Evolutionary conservation across 2,113 vertebrate species (phyloP), one percentile per base, ranked within the genome.

Genomic region (Malurus melanocephalus): DNA sequence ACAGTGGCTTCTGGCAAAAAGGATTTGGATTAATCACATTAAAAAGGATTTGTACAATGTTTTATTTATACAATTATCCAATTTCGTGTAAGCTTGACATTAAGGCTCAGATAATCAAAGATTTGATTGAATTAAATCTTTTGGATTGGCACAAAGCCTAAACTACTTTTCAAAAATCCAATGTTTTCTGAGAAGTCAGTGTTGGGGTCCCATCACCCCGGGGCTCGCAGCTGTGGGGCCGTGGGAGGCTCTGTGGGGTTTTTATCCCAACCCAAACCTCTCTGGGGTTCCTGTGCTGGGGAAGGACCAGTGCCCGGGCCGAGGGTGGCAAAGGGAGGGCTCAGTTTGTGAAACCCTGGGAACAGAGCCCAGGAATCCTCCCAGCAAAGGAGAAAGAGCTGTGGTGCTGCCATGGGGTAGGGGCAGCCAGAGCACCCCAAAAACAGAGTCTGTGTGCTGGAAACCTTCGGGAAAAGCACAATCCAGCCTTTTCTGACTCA

Each of bases 1-100:
- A 32, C 46, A 81, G 72, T 15, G 62, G 38, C 67, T 69, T 56
- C 86, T 90, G 93, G 84, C 89, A 89, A 69, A 78, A 64, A 53
- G 30, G 24, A 56, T 62, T 52, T 68, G 85, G 23, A 53, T 88
- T 94, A 90, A 92, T 91, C 80, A 35, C 42, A 8, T 20, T 7
- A 32, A 68, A 75, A 82, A 46, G 12, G 49, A 59, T 28, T 64
- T 46, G 15, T 33, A 17, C 56, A 59, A 48, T 16, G 7, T 71
- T 74, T 77, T 66, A 59, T 75, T 84, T 65, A 43, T 77, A 16
- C 40, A 61, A 23, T 74, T 82, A 83, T 23, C 43, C 30, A n/a
- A 1, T 83, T 56, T 71, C 16, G 73, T 3, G 6, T 86, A 48
- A 77, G 35, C 15, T 55, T 88, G 76, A 28, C 24, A 10, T 52